Evolutionary conservation across 2,797 vertebrate species (phyloP).

Genomic region (Saxicola maurus): DNA sequence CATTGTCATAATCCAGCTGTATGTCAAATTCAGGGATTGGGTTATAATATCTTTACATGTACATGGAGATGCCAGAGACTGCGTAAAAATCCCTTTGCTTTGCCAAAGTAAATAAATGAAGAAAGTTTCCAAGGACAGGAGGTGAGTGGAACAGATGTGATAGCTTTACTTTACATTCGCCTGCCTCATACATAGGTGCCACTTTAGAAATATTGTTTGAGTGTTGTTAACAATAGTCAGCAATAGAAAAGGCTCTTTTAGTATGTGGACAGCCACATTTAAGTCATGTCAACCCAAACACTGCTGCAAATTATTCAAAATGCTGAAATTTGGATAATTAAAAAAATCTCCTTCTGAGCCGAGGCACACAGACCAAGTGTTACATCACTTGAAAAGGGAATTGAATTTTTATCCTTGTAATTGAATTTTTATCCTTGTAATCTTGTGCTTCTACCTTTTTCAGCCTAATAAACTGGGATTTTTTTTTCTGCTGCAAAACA

Average conservation of each 20-base stretch:
- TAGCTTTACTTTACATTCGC: background rate
- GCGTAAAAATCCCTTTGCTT: background rate
- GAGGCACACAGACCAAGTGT: background rate
- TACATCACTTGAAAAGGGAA: background rate
- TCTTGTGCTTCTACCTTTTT: background rate
- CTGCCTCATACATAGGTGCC: background rate
- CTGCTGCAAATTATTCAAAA: background rate
- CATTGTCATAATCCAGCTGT: slow-evolving; percentile 8
- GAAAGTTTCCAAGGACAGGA: background rate
- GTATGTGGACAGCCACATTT: background rate
- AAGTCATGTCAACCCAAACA: background rate
- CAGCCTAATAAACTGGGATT: background rate
- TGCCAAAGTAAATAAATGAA: slow-evolving; percentile 51
- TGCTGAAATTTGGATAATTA: background rate
- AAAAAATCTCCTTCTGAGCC: background rate
- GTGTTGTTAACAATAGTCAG: background rate
- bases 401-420: background rate
- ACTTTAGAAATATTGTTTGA: background rate
- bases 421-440: background rate
- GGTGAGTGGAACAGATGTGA: slow-evolving; percentile 20
- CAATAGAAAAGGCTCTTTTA: background rate
- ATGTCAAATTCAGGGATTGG: background rate
- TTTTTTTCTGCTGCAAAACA: background rate
- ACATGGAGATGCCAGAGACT: background rate
- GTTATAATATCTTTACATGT: background rate